Percentiles rank a stretch among this genome's conserved stretches.
Evolutionary conservation across 2,113 vertebrate genomes (phyloP).

Genomic region (Chionomys nivalis): DNA sequence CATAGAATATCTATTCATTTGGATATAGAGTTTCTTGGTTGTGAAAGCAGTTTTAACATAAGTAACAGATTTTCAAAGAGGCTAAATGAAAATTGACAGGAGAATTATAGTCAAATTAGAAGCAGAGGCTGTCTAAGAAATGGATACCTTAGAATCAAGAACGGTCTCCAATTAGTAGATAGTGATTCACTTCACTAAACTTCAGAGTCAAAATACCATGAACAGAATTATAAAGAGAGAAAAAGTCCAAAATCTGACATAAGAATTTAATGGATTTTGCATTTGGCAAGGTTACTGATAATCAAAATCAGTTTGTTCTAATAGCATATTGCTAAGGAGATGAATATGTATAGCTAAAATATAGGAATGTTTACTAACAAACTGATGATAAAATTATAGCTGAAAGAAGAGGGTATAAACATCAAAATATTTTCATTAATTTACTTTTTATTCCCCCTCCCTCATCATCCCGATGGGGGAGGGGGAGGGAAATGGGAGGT

Average conservation of each 20-base stretch:
- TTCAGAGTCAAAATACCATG: not conserved
- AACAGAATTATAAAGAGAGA: not conserved
- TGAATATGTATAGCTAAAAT: not conserved
- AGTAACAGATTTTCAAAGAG: not conserved
- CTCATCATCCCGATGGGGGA: too few relatives aligned
- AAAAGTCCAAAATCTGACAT: not conserved
- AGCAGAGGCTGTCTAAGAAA: not conserved
- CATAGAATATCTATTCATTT: not conserved
- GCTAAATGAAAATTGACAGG: accelerated
- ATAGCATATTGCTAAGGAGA: not conserved
- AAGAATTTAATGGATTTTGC: not conserved
- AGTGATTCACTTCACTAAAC: not conserved
- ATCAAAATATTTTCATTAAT: too few relatives aligned
- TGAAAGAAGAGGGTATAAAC: not conserved
- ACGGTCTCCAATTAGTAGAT: not conserved
- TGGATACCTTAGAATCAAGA: not conserved
- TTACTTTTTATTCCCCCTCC: too few relatives aligned
- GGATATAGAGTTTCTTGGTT: not conserved
- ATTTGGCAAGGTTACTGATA: not conserved
- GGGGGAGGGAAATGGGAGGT: too few relatives aligned
- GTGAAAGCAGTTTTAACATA: not conserved
- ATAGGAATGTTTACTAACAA: not conserved
- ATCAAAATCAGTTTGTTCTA: not conserved
- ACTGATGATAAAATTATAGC: not conserved
- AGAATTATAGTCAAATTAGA: not conserved